These are phyloP conservation scores for Pygocentrus nattereri DNA, from an alignment of 2,797 vertebrate species.

Conservation along the genomic window DNA sequence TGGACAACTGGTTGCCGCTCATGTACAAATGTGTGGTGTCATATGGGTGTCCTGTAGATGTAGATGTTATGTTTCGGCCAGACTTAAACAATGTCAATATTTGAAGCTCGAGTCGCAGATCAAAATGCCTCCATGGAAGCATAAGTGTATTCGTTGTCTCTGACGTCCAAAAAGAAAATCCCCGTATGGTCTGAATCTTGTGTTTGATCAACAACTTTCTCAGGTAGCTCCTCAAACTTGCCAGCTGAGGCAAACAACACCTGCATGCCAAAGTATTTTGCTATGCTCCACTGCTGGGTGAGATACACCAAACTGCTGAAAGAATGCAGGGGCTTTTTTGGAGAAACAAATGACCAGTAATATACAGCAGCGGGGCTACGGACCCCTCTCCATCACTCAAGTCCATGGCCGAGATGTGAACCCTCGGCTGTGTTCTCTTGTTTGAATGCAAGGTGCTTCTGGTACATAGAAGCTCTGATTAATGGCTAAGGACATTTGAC, in stretches of 20 bases:
- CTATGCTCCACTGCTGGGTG: conserved; percentile 68
- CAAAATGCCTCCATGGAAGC: conserved; percentile 72
- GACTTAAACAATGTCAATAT: conserved; percentile 52
- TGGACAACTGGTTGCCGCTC: conserved; percentile 34
- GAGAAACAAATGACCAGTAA: conserved; percentile 68
- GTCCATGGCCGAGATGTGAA: conserved; percentile 58
- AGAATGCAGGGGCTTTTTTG: conserved; percentile 64
- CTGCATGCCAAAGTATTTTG: conserved; percentile 77
- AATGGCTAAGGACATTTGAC: conserved; percentile 41
- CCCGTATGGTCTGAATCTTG: conserved; percentile 60
- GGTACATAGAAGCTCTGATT: conserved; percentile 39
- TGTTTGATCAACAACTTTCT: conserved; percentile 70
- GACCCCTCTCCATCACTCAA: conserved; percentile 33
- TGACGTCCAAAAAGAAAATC: conserved; percentile 50
- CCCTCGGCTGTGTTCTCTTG: conserved; percentile 24
- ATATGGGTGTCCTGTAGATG: conserved; percentile 33
- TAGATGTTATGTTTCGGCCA: conserved; percentile 41
- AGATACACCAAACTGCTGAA: conserved; percentile 62
- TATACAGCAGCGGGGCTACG: conserved; percentile 53
- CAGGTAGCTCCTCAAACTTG: conserved; percentile 62
- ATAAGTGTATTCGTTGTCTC: conserved; percentile 66
- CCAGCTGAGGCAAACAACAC: conserved; percentile 66
- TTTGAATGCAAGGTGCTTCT: conserved; percentile 40
- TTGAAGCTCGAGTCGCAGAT: conserved; percentile 48
- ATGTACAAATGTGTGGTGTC: conserved; percentile 48